These are phyloP conservation scores for Anolis apletophallus DNA, from an alignment of 2,797 vertebrate genomes.

Conservation along the genomic window DNA sequence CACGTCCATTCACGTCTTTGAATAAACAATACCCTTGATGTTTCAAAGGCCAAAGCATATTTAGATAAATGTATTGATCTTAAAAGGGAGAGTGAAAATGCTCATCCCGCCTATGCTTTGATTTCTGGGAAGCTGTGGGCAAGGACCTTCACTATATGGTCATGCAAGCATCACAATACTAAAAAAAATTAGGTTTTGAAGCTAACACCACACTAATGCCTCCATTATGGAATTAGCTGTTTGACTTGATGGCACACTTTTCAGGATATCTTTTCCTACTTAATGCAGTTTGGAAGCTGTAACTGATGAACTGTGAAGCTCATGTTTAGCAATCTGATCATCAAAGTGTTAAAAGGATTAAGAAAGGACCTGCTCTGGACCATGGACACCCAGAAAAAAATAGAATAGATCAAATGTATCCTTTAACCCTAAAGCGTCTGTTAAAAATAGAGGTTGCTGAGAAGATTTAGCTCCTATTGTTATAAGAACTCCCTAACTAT, in stretches of 20 bases:
- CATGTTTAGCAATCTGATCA: background rate
- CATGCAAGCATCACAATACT: constrained; percentile 2
- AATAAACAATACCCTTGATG: constrained; percentile 35
- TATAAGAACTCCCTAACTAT: too few species aligned
- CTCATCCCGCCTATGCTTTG: constrained; percentile 16
- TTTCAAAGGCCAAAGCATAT: constrained; percentile 24
- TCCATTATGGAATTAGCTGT: constrained; percentile 17
- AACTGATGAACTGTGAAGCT: background rate
- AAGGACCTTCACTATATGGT: background rate
- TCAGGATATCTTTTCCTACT: background rate
- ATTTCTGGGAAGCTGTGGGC: constrained; percentile 44
- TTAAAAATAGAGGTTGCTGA: too few species aligned
- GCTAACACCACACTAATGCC: background rate
- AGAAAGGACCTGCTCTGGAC: background rate
- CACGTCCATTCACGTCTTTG: constrained; percentile 28
- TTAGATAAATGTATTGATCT: constrained; percentile 29
- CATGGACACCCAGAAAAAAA: background rate
- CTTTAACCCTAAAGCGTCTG: background rate
- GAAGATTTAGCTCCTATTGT: too few species aligned
- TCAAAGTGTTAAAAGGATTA: constrained; percentile 16
- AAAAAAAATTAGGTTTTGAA: constrained; percentile 16
- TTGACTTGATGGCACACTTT: background rate
- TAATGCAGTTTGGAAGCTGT: constrained; percentile 3
- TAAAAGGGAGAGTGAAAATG: constrained; percentile 27
- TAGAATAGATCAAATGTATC: background rate